Base-by-base conservation (phyloP, 2,888 invertebrate genomes). In the Cataglyphis rosenhaueri region DNA sequence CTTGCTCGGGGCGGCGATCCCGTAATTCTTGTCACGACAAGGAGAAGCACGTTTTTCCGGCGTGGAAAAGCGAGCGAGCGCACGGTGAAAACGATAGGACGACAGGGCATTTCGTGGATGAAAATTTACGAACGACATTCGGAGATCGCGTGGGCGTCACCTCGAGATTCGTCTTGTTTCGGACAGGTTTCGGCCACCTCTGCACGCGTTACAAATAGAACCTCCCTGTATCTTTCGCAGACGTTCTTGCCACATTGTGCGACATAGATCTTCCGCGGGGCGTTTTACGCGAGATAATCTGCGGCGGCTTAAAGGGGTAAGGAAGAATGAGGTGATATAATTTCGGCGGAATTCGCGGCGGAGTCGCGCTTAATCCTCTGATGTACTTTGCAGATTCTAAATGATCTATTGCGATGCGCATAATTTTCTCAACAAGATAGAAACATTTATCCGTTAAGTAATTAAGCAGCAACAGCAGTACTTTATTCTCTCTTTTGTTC, bases 171-270 rank as follows among this genome's bases (percentile, higher is more conserved):
- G 59, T 73, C 78, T 79, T 79, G 44, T 61, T 79, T 74, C 59
- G 44, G 74, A 79, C 74, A 73, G 59, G 74, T 78, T 73, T 44
- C 44, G 32, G 73, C 44, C 78, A 74, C 78, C 59, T 59, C 25
- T 48, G 15, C 12, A 44, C 57, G 70, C 78, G 78, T 78, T 79
- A 79, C 74, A 79, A 79, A 79, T 79, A 79, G 74, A 79, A 79
- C 75, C 75, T 79, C 35, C 44, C 44, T 44, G 25, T 44, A n/a
- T 74, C 59, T 32, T 55, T 32, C n/a, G 25, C 44, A 1, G 21
- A 71, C 57, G 12, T 44, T 12, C 44, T 38, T 29, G 32, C 44
- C 78, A 44, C 74, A 57, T 71, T 78, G 57, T 44, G 74, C 78
- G 57, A 21, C 78, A 44, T 79, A 79, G 59, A 74, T 79, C 74